These are phyloP conservation scores for Anguilla japonica DNA, from an alignment of 2,113 vertebrate genomes.

Conservation along the genomic window DNA sequence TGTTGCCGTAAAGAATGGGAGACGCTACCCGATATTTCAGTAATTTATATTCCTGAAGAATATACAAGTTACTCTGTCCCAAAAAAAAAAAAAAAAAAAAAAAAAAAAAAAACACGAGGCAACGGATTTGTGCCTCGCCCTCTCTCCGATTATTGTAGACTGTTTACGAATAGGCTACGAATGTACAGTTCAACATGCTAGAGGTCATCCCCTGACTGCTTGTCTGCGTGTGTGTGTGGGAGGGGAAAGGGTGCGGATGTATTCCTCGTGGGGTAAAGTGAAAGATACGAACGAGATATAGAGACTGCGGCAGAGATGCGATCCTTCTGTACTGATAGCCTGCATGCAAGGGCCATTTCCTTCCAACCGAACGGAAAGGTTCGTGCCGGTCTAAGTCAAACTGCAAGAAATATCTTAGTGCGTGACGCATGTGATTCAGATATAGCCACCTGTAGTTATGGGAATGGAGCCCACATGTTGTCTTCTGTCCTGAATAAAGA, in stretches of 20 bases:
- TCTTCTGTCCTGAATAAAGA: neutral
- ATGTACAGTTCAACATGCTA: constrained; percentile 54
- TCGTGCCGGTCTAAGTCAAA: constrained; percentile 14
- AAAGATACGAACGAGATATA: constrained; percentile 12
- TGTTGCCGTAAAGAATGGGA: constrained; percentile 26
- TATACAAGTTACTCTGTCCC: neutral
- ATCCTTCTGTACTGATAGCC: constrained; percentile 18
- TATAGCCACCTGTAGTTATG: neutral
- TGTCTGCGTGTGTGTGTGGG: constrained; percentile 44
- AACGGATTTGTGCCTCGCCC: constrained; percentile 72
- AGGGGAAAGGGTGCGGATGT: constrained; percentile 24
- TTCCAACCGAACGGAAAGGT: neutral
- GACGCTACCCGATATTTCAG: neutral
- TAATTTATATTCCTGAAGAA: neutral
- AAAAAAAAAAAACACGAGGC: constrained; percentile 52
- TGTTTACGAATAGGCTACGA: constrained; percentile 42
- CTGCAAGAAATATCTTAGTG: neutral
- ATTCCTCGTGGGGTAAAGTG: neutral
- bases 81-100: constrained; percentile 5
- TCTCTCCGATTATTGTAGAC: constrained; percentile 48
- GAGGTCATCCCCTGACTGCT: constrained; percentile 60
- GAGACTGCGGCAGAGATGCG: constrained; percentile 26
- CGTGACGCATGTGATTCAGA: constrained; percentile 1
- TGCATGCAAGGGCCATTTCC: neutral
- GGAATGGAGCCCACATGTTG: neutral